Evolutionary conservation across 53 echinoderm and acorn worm genomes (phyloP).

Genomic region (Echinometra lucunter): DNA sequence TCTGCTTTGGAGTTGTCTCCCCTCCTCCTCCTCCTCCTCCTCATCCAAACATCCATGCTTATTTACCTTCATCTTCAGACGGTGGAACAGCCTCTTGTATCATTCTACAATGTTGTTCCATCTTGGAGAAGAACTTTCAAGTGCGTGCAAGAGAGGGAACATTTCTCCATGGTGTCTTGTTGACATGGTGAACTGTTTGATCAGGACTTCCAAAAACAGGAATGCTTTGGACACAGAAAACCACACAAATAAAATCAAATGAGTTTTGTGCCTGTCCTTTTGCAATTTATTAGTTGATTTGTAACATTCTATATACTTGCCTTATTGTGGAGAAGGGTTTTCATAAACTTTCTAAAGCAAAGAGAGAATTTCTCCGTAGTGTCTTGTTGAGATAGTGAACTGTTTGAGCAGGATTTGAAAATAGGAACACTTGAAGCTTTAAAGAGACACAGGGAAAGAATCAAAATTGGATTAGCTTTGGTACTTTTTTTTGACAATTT

Average conservation of each 20-base stretch:
- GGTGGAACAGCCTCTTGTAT: background rate
- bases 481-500: too few relatives aligned
- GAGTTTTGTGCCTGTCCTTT: background rate
- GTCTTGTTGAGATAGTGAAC: background rate
- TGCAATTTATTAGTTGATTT: too few relatives aligned
- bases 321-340: background rate
- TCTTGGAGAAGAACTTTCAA: background rate
- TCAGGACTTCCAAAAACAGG: background rate
- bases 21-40: background rate
- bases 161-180: background rate
- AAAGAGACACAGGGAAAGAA: background rate
- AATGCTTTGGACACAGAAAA: background rate
- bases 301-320: background rate
- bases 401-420: background rate
- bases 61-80: slow-evolving; percentile 44
- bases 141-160: background rate
- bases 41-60: background rate
- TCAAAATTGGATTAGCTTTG: background rate
- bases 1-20: background rate
- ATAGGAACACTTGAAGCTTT: background rate
- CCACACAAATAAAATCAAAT: background rate
- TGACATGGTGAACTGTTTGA: background rate
- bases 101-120: slow-evolving; percentile 1
- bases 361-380: background rate
- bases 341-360: background rate